phyloP scores from a whole-genome alignment of 1,140 invertebrate genomes.

The Eupristina koningsbergeri region DNA sequence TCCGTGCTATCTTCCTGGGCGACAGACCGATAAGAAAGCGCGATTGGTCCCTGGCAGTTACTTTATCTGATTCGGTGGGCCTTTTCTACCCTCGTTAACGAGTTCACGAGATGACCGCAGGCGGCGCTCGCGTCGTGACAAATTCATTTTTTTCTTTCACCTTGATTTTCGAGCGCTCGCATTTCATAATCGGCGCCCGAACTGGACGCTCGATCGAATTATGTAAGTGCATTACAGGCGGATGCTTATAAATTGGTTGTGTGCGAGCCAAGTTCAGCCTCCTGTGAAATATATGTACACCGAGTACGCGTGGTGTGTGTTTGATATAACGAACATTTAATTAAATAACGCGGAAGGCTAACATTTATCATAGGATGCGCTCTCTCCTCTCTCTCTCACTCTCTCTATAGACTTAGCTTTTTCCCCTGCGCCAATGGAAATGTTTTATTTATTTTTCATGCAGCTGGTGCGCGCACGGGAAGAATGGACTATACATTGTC shows the following conservation, averaged over 20 bases:
- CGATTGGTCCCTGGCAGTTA: constrained; percentile 19
- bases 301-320: not conserved
- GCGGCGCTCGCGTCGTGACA: not conserved
- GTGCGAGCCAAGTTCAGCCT: not conserved
- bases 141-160: constrained; percentile 21
- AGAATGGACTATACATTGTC: constrained; percentile 28
- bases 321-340: constrained; percentile 37
- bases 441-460: constrained; percentile 44
- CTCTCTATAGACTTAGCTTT: too few species aligned
- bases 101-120: not conserved
- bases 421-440: constrained; percentile 1
- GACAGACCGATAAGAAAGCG: constrained; percentile 29
- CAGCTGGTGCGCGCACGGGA: not conserved
- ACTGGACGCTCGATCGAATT: constrained; percentile 23
- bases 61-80: constrained; percentile 44
- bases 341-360: constrained; percentile 32
- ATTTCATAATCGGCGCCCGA: constrained; percentile 33
- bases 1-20: not conserved
- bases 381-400: not conserved
- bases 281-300: too few species aligned
- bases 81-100: constrained; percentile 45
- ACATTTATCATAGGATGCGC: constrained; percentile 14
- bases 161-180: not conserved
- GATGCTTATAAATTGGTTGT: constrained; percentile 2
- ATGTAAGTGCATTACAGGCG: constrained; percentile 8